A percentile compares a stretch with the other conserved stretches of the same genome.
Conservation (phyloP, 1,140 invertebrate genomes). For the Penaeus vannamei region DNA sequence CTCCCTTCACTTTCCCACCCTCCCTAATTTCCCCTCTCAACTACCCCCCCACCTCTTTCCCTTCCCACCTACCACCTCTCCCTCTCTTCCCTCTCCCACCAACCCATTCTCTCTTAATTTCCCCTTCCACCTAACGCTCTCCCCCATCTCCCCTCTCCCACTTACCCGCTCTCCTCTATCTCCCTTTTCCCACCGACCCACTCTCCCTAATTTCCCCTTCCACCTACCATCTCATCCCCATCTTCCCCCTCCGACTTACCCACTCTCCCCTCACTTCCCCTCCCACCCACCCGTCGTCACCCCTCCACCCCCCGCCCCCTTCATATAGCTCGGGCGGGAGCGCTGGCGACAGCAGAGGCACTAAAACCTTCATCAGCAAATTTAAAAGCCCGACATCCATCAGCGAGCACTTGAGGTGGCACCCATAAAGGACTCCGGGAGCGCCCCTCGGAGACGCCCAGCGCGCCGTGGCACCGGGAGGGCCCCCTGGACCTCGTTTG, state of each 20-base stretch:
- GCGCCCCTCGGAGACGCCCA: neutral
- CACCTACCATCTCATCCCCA: no score
- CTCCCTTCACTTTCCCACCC: no score
- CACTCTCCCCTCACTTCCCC: neutral
- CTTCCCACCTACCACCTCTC: no score
- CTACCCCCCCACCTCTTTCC: neutral
- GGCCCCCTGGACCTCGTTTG: no score
- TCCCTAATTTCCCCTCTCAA: neutral
- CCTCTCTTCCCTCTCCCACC: no score
- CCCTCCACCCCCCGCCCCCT: neutral
- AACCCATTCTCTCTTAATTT: no score
- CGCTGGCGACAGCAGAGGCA: neutral
- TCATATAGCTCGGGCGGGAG: neutral
- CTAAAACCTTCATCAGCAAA: neutral
- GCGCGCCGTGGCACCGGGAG: neutral
- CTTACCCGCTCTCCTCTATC: neutral
- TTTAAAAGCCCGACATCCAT: neutral
- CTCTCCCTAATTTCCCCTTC: no score
- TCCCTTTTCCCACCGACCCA: neutral
- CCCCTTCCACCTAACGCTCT: no score
- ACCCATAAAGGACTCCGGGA: neutral
- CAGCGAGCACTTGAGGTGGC: constrained; percentile 18
- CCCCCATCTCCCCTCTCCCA: no score
- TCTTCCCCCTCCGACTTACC: no score
- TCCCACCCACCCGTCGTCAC: neutral